Evolutionary conservation across 2,113 vertebrate species (phyloP), one percentile per base, ranked within the genome.

Genomic region (Brachyhypopomus gauderio): DNA sequence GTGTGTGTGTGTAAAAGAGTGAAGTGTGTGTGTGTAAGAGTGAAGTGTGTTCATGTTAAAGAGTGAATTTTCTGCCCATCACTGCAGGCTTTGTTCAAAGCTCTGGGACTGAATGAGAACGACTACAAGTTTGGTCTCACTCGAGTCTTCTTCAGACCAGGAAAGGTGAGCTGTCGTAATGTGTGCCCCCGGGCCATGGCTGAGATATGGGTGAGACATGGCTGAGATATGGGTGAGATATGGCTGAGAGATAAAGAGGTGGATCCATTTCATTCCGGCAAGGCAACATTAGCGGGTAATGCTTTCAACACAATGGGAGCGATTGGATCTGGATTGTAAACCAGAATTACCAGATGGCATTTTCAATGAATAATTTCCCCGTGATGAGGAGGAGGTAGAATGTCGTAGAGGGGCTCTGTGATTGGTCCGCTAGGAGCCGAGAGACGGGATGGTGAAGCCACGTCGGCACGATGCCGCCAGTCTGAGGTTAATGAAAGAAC

Each of bases 61-160:
- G 17, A 6, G 8, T 22, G 4, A 11, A 27, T 60, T 0, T 36
- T 0, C 27, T 91, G n/a, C 56, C 52, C 83, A 48, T 52, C 16
- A 67, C 84, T 87, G 14, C 92, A 99, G 98, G 97, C 98, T 87
- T 87, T 99, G 16, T 99, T 99, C 92, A 99, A 97, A 94, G 98
- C 98, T 69, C 92, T 99, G 87, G 98, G 98, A 19, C 92, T 99
- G 87, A 96, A 99, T 81, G 98, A 98, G 92, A 88, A 95, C 19
- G 98, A 99, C 93, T 99, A 97, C 93, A 99, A 99, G 91, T 99
- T 99, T 16, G 98, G 98, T 0, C 92, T 99, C 88, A 99, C 98
- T 62, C 95, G 96, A 89, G 98, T 99, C 79, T 99, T 99, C 90
- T 99, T 99, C 89, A 93, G 98, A 82, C 98, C 98, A 0, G 98